A percentile compares a stretch with the other conserved stretches of the same genome.
These are phyloP conservation scores for Murina feae DNA, from an alignment of 2,113 vertebrate genomes.

Conservation along the genomic window DNA sequence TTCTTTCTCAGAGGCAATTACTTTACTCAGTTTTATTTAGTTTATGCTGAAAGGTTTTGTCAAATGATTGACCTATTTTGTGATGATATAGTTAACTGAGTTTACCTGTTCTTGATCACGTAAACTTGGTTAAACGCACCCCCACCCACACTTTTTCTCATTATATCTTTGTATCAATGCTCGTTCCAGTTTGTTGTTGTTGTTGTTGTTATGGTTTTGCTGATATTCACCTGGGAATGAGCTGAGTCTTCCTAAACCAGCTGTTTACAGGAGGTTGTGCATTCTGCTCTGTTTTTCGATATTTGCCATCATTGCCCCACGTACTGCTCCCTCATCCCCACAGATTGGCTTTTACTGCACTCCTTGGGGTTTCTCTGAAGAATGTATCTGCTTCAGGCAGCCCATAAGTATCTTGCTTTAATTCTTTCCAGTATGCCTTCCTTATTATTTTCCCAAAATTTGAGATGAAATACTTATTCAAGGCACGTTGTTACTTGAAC, in stretches of 20 bases:
- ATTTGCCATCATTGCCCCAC: neutral
- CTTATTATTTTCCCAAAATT: neutral
- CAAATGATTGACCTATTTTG: neutral
- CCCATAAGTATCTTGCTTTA: neutral
- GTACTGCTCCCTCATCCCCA: neutral
- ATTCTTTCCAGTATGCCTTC: neutral
- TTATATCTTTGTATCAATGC: neutral
- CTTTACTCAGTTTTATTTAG: neutral
- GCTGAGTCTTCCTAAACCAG: neutral
- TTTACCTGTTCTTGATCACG: neutral
- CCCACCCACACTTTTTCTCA: neutral
- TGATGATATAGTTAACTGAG: neutral
- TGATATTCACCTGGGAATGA: neutral
- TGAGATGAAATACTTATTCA: neutral
- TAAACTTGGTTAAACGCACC: neutral
- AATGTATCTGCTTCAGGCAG: neutral
- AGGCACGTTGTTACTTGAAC: neutral
- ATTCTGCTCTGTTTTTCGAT: neutral
- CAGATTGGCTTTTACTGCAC: neutral
- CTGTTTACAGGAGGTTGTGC: neutral
- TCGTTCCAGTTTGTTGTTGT: neutral
- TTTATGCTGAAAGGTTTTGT: neutral
- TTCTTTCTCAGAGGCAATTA: neutral
- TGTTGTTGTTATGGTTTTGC: too few species aligned
- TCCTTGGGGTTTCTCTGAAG: neutral